Base-by-base conservation (phyloP, 2,113 vertebrate species). In the Bombycilla garrulus region DNA sequence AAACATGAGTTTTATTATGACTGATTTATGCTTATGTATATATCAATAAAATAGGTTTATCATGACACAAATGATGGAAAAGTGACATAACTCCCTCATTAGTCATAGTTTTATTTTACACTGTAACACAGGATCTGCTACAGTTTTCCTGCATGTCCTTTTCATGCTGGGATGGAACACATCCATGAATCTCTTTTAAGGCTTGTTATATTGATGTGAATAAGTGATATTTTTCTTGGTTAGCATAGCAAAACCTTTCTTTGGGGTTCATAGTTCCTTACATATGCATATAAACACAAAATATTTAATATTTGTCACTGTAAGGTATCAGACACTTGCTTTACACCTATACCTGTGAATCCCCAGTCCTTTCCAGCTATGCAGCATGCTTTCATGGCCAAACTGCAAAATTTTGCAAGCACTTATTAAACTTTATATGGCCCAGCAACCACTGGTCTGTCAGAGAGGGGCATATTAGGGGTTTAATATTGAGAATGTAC, bases 161-260 rank as follows among this genome's bases (percentile, higher is more conserved):
- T 85, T 82, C 35, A 58, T 47, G 4, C 33, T 88, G 12, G 25
- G 5, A 47, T 31, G 58, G 13, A 79, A 45, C 10, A 51, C 6
- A 5, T 47, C 36, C 36, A 11, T 42, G 29, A 81, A 50, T 51
- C 10, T 51, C 50, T 92, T 54, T 79, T 61, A 66, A 78, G 22
- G 8, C 10, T 86, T 2, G 0, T 65, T 81, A 10, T 54, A 57
- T 22, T 53, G 10, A 17, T 65, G 72, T 38, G 13, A 88, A 8
- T 42, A 72, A 38, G 18, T 33, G 11, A 42, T 3, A 29, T 47
- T 84, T 95, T 48, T 90, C 42, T 57, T 28, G 26, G 24, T 38
- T 84, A 56, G 9, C 0, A 1, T 5, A 78, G 15, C 0, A 8
- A 78, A 88, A 48, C 3, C 0, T 24, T 40, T 62, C 44, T 7